Percentiles rank a stretch among this genome's conserved stretches.
Conservation (phyloP, 2,113 vertebrate species). For the Eretmochelys imbricata region DNA sequence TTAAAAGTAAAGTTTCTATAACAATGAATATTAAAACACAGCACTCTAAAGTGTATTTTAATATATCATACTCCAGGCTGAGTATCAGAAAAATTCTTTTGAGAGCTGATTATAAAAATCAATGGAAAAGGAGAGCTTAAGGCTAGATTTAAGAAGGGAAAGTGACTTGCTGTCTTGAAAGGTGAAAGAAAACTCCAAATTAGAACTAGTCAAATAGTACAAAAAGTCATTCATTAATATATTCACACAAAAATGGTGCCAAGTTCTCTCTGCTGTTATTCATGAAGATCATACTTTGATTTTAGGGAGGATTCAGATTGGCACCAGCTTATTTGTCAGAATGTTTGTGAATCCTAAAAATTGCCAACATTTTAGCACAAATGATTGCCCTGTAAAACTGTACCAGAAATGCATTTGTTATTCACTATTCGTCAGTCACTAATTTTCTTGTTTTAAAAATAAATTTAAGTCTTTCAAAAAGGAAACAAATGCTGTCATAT, state of each 20-base stretch:
- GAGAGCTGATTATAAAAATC: slow-evolving; percentile 10
- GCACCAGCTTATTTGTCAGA: slow-evolving; percentile 58
- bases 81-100: slow-evolving; percentile 18
- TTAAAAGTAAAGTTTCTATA: slow-evolving; percentile 13
- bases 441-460: not conserved
- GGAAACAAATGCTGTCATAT: not conserved
- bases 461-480: not conserved
- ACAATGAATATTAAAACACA: not conserved
- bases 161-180: slow-evolving; percentile 34
- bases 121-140: slow-evolving; percentile 20
- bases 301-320: slow-evolving; percentile 47
- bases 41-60: slow-evolving; percentile 16
- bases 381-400: slow-evolving; percentile 32
- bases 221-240: slow-evolving; percentile 55
- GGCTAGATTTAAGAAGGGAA: slow-evolving; percentile 8
- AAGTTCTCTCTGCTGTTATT: slow-evolving; percentile 33
- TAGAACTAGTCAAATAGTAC: slow-evolving; percentile 44
- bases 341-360: slow-evolving; percentile 10
- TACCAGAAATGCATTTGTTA: slow-evolving; percentile 15
- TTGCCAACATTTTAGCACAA: not conserved
- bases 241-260: slow-evolving; percentile 39
- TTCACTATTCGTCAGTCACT: not conserved
- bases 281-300: slow-evolving; percentile 64
- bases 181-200: slow-evolving; percentile 49
- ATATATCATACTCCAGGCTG: not conserved